phyloP scores from a whole-genome alignment of 2,888 invertebrate genomes.

The Dynastes hyllus region DNA sequence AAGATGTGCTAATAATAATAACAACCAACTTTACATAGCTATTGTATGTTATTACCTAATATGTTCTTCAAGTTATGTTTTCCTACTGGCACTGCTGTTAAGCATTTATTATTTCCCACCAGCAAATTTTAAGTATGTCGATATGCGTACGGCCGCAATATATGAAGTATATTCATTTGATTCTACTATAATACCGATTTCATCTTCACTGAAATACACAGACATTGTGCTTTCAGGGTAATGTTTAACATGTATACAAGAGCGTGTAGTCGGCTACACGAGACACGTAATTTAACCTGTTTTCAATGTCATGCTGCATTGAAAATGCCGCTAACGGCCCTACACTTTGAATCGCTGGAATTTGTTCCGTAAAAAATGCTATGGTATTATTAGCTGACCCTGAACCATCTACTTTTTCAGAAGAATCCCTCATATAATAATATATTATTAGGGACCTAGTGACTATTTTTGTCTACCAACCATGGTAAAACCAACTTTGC shows the following conservation, averaged over 20 bases:
- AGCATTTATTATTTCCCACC: not conserved
- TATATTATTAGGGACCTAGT: constrained; percentile 16
- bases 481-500: not conserved
- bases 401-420: constrained; percentile 12
- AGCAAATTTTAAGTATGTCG: not conserved
- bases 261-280: too few relatives aligned
- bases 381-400: constrained; percentile 19
- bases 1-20: too few relatives aligned
- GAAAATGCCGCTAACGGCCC: constrained; percentile 10
- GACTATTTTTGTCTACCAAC: constrained; percentile 26
- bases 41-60: too few relatives aligned
- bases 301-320: constrained; percentile 11
- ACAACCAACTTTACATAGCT: too few relatives aligned
- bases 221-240: not conserved
- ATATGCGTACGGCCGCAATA: not conserved
- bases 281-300: constrained; percentile 19
- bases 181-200: too few relatives aligned
- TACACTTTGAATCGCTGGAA: constrained; percentile 3
- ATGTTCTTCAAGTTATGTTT: not conserved
- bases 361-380: not conserved
- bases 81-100: not conserved
- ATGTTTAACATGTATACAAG: not conserved
- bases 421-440: constrained; percentile 26
- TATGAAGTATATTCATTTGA: not conserved
- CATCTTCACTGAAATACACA: not conserved